Conservation (phyloP, 2,888 invertebrate genomes). For the Drosophila nr. perissopoda region DNA sequence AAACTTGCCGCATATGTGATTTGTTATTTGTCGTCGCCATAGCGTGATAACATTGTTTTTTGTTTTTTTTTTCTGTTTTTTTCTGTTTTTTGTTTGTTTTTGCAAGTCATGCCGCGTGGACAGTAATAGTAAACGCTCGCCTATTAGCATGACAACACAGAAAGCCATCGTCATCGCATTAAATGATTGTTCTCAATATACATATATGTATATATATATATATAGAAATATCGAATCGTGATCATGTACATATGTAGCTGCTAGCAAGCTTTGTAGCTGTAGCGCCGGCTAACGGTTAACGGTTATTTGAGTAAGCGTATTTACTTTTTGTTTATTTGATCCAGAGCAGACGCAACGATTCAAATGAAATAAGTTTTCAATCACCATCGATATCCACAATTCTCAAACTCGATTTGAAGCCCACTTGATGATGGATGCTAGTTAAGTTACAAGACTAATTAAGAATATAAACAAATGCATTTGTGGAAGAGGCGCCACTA, state of each 20-base stretch:
- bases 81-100: slow-evolving; percentile 5
- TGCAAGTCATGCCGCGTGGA: slow-evolving; percentile 64
- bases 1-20: background rate
- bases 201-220: background rate
- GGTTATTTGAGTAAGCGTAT: background rate
- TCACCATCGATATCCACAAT: background rate
- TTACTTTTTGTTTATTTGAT: background rate
- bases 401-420: no score
- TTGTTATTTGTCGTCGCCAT: slow-evolving; percentile 44
- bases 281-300: background rate
- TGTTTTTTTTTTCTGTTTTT: background rate
- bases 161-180: slow-evolving; percentile 13
- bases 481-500: slow-evolving; percentile 1
- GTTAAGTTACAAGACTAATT: background rate
- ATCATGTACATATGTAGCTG: background rate
- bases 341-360: background rate
- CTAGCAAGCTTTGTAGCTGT: background rate
- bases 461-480: background rate
- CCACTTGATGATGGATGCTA: background rate
- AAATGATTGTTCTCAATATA: background rate
- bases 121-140: slow-evolving; percentile 43
- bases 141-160: slow-evolving; percentile 13
- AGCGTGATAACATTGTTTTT: slow-evolving; percentile 5
- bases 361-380: background rate
- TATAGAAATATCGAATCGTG: background rate